Conservation (phyloP, 2,113 vertebrate species). For the Dasyprocta punctata region DNA sequence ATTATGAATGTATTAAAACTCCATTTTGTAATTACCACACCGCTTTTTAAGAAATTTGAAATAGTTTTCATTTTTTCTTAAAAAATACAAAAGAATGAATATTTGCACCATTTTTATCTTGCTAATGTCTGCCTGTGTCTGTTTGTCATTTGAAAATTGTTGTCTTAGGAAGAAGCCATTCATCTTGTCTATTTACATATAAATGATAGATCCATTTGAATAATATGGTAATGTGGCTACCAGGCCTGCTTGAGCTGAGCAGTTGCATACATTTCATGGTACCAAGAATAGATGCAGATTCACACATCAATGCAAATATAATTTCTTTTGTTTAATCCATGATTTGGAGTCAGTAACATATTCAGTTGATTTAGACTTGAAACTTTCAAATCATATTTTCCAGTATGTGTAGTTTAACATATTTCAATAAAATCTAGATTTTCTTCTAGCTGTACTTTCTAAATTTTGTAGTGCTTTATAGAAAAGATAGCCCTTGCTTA, state of each 20-base stretch:
- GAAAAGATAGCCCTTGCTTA: not conserved
- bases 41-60: constrained; percentile 39
- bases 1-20: constrained; percentile 68
- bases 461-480: constrained; percentile 38
- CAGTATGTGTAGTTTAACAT: constrained; percentile 23
- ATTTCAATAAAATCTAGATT: constrained; percentile 53
- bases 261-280: constrained; percentile 12
- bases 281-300: constrained; percentile 73
- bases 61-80: constrained; percentile 43
- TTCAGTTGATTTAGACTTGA: constrained; percentile 61
- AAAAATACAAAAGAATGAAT: constrained; percentile 60
- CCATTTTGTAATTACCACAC: constrained; percentile 55
- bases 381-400: constrained; percentile 57
- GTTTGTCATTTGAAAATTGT: constrained; percentile 74
- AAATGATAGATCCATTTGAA: constrained; percentile 76
- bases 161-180: constrained; percentile 77
- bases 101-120: constrained; percentile 69
- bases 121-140: constrained; percentile 59
- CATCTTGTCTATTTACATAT: constrained; percentile 72
- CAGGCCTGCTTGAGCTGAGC: constrained; percentile 57
- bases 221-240: constrained; percentile 62
- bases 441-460: constrained; percentile 41
- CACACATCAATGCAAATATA: constrained; percentile 69
- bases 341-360: constrained; percentile 63
- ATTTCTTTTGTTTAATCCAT: constrained; percentile 76